Evolutionary conservation across 2,113 vertebrate genomes (phyloP).

Genomic region (Macroglossus sobrinus): DNA sequence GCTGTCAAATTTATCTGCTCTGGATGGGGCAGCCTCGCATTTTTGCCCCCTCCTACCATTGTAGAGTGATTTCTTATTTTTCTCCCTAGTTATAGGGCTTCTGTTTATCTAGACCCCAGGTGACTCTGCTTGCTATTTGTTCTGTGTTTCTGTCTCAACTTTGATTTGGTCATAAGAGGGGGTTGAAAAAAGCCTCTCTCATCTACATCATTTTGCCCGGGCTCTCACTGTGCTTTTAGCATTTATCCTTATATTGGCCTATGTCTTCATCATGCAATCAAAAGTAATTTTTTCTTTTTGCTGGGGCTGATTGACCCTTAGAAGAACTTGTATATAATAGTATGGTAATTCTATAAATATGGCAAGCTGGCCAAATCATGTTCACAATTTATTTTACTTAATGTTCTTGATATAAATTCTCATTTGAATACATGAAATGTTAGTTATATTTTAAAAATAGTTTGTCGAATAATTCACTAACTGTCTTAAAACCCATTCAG

Average conservation of each 20-base stretch:
- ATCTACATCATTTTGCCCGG: too few relatives aligned
- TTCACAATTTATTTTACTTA: slow-evolving; percentile 64
- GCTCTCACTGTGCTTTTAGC: not conserved
- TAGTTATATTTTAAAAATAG: slow-evolving; percentile 48
- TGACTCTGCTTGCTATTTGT: too few relatives aligned
- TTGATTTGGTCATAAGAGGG: too few relatives aligned
- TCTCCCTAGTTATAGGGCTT: too few relatives aligned
- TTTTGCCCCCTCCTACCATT: too few relatives aligned
- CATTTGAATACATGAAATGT: slow-evolving; percentile 56
- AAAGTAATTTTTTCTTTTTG: not conserved
- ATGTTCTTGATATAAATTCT: slow-evolving; percentile 46
- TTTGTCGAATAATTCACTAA: slow-evolving; percentile 13
- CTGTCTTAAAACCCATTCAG: slow-evolving; percentile 50
- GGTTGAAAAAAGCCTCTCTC: too few relatives aligned
- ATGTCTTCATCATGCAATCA: not conserved
- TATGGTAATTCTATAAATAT: slow-evolving; percentile 27
- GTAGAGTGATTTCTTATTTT: too few relatives aligned
- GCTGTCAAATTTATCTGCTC: too few relatives aligned
- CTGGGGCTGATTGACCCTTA: not conserved
- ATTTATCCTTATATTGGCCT: not conserved
- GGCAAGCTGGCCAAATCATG: not conserved
- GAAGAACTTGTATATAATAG: not conserved
- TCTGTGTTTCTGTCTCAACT: too few relatives aligned
- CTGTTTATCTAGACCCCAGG: too few relatives aligned
- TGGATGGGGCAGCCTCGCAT: too few relatives aligned